Evolutionary conservation across 2,888 invertebrate species (phyloP), one percentile per base, ranked within the genome.

Genomic region (Netelia fuscicornis): DNA sequence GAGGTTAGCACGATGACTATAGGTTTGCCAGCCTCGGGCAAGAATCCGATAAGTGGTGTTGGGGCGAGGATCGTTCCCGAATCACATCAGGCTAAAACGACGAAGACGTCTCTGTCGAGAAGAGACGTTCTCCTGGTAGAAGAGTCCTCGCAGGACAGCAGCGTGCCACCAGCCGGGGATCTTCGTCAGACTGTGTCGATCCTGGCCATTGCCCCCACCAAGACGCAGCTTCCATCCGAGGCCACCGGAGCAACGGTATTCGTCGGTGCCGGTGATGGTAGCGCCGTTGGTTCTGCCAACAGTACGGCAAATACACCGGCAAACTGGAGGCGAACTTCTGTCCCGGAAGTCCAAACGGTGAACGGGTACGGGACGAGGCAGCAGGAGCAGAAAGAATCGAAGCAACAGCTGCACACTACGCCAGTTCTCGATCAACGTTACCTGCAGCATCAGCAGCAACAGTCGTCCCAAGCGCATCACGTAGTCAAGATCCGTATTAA

Each of bases 401-500:
- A 75, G 76, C 86, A 83, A 65, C 85, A 86, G 62, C 83, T 82
- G 70, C 85, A 76, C 11, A 9, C 65, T 58, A 25, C 64, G 44
- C 75, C 85, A 54, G 83, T 86, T 17, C 72, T 80, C 74, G 77
- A 71, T 48, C 88, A 86, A 60, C 87, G 87, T 64, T 87, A 86
- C 11, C 87, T 60, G 56, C 87, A 86, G 13, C 88, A 86, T 3
- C 82, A 82, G 48, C 77, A 93, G 92, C 89, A 86, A 54, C 84
- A 85, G 83, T 82, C 80, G 70, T 68, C 48, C 37, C 60, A 58
- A 52, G 88, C 91, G 2, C 90, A 92, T 65, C 96, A 96, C 94
- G 96, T 96, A 90, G 96, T 96, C 87, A 96, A 96, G 89, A 96
- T 96, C 91, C 95, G 95, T 92, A 96, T 97, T 93, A 96, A 96